Conservation (phyloP, 2,888 invertebrate species). For the Acronicta aceris region DNA sequence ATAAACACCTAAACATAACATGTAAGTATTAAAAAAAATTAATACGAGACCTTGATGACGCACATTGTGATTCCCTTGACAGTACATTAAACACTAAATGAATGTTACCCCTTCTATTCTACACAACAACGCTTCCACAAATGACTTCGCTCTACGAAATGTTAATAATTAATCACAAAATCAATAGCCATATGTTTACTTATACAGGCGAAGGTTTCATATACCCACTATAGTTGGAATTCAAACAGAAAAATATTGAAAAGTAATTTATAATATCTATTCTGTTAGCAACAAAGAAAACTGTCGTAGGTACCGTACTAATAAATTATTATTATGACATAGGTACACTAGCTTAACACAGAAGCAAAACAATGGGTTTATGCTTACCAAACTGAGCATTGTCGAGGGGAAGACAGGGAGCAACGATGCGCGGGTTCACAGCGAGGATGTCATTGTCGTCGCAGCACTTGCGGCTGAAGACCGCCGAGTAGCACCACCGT, state of each 20-base stretch:
- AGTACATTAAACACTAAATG: constrained; percentile 64
- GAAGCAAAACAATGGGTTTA: constrained; percentile 46
- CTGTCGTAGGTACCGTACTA: constrained; percentile 31
- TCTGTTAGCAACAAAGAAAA: constrained; percentile 54
- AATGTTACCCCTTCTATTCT: constrained; percentile 60
- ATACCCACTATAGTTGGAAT: constrained; percentile 20
- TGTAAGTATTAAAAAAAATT: constrained; percentile 42
- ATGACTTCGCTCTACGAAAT: constrained; percentile 49
- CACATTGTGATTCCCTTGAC: constrained; percentile 66
- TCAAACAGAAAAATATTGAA: constrained; percentile 23
- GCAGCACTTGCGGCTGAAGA: constrained; percentile 79
- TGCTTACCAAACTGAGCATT: constrained; percentile 84
- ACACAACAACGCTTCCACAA: constrained; percentile 58
- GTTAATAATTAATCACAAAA: constrained; percentile 59
- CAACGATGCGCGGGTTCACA: constrained; percentile 81
- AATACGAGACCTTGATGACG: constrained; percentile 65
- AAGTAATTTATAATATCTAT: constrained; percentile 42
- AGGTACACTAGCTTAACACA: constrained; percentile 52
- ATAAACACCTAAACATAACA: constrained; percentile 51
- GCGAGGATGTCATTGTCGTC: constrained; percentile 84
- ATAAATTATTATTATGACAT: constrained; percentile 42
- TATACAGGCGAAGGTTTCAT: constrained; percentile 46
- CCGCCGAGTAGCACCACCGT: constrained; percentile 88
- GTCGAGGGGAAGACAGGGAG: constrained; percentile 75
- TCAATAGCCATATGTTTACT: constrained; percentile 48